phyloP scores from a whole-genome alignment of 1,140 invertebrate genomes.

The Neelides sp. region DNA sequence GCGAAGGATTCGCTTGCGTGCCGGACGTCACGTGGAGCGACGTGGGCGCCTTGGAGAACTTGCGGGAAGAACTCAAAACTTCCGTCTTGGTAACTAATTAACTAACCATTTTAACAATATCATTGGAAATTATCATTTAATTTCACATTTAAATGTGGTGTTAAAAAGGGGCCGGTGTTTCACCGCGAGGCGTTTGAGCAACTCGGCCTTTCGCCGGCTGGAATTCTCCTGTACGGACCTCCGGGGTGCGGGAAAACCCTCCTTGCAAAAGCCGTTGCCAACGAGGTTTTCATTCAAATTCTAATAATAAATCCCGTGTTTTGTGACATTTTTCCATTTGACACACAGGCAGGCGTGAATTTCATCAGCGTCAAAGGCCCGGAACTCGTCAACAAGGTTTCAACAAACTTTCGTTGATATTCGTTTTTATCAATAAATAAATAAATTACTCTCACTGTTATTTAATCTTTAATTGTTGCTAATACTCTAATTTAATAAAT shows the following conservation, averaged over 20 bases:
- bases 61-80: slow-evolving; percentile 77
- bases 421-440: not conserved
- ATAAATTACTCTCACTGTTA: not conserved
- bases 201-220: slow-evolving; percentile 69
- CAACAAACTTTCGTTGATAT: too few species aligned
- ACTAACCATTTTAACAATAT: not conserved
- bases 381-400: slow-evolving; percentile 89
- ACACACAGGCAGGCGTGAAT: slow-evolving; percentile 89
- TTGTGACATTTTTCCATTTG: too few species aligned
- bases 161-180: slow-evolving; percentile 67
- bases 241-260: slow-evolving; percentile 79
- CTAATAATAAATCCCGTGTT: too few species aligned
- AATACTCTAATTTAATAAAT: too few species aligned
- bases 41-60: slow-evolving; percentile 77
- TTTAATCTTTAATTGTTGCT: not conserved
- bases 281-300: too few species aligned
- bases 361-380: slow-evolving; percentile 96
- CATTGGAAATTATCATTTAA: slow-evolving; percentile 10
- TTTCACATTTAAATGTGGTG: slow-evolving; percentile 3
- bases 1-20: slow-evolving; percentile 94
- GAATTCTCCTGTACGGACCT: slow-evolving; percentile 82
- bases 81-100: slow-evolving; percentile 59
- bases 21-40: slow-evolving; percentile 96
- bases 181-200: slow-evolving; percentile 62
- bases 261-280: slow-evolving; percentile 84